phyloP scores from a whole-genome alignment of 2,113 vertebrate genomes.

The Phasianus colchicus region DNA sequence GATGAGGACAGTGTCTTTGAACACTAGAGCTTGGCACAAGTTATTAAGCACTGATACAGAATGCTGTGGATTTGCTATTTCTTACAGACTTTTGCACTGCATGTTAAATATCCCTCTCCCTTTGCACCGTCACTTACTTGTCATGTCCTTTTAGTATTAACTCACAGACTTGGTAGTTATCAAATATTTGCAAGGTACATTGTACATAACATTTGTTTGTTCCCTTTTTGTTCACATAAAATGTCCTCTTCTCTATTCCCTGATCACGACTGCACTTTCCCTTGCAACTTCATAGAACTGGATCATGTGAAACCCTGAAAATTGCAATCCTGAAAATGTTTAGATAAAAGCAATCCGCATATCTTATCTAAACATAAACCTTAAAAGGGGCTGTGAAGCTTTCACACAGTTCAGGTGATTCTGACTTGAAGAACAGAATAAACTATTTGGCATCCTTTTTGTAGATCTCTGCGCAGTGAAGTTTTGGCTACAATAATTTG shows the following conservation, averaged over 20 bases:
- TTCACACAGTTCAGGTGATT: background rate
- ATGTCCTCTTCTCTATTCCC: background rate
- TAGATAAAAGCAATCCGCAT: background rate
- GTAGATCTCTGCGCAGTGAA: background rate
- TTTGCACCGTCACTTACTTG: background rate
- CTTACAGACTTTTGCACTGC: background rate
- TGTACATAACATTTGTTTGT: background rate
- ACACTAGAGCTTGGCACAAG: background rate
- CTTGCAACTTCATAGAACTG: constrained; percentile 23
- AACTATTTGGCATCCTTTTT: background rate
- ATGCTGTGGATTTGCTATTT: background rate
- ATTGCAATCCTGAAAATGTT: background rate
- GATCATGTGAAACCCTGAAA: constrained; percentile 1
- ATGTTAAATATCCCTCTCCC: background rate
- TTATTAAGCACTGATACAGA: background rate
- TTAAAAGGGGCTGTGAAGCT: background rate
- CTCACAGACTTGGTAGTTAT: background rate
- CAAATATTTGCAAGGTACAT: background rate
- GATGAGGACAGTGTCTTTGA: background rate
- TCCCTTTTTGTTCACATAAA: background rate
- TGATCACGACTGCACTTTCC: background rate
- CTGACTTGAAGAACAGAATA: background rate
- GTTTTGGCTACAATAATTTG: background rate
- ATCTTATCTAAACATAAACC: background rate
- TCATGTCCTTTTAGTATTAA: background rate